These are phyloP conservation scores for Isichthys henryi DNA, from an alignment of 2,113 vertebrate genomes.

Conservation along the genomic window DNA sequence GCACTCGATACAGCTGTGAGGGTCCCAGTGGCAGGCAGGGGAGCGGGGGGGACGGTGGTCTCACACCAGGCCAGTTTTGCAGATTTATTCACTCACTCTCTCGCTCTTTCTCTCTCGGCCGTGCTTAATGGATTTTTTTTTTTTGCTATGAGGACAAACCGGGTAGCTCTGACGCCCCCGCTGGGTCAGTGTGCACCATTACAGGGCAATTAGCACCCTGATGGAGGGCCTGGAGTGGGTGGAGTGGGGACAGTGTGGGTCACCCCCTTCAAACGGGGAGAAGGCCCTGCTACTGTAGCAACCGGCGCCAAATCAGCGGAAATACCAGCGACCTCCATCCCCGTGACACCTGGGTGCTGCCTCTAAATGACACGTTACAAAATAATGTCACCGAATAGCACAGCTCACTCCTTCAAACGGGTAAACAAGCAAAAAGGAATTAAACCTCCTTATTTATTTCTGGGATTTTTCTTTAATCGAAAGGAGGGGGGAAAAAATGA, in stretches of 20 bases:
- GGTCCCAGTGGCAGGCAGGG: background rate
- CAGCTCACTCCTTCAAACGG: background rate
- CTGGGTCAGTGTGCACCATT: background rate
- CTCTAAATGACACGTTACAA: background rate
- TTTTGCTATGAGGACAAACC: background rate
- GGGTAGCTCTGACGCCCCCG: background rate
- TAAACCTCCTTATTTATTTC: background rate
- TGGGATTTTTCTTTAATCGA: background rate
- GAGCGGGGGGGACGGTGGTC: background rate
- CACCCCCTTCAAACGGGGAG: background rate
- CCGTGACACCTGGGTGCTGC: background rate
- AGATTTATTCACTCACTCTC: background rate
- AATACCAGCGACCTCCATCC: background rate
- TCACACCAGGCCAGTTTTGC: background rate
- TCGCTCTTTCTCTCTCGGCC: background rate
- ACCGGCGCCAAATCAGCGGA: background rate
- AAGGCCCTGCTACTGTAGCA: background rate
- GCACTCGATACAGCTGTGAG: background rate
- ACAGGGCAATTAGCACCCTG: constrained; percentile 14
- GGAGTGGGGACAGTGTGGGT: background rate
- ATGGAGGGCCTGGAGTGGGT: background rate
- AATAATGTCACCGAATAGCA: background rate
- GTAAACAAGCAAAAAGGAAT: background rate
- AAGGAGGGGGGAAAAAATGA: background rate
- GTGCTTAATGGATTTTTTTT: background rate